A percentile compares a stretch with the other conserved stretches of the same genome.
Evolutionary conservation across 1,140 invertebrate genomes (phyloP).

Genomic region (Caenorhabditis tropicalis): DNA sequence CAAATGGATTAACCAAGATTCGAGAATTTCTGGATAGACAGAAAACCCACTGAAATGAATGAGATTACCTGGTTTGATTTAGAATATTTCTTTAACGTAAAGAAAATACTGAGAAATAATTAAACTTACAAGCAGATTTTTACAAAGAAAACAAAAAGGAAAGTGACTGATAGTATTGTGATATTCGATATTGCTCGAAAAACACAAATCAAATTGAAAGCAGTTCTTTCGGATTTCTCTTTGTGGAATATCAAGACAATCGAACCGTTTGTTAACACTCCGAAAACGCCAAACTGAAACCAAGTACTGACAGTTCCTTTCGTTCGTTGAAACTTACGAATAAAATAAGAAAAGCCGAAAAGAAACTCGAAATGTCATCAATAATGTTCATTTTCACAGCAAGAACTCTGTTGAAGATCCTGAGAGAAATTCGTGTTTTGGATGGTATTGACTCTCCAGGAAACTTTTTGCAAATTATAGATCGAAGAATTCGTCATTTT

Average conservation of each 20-base stretch:
- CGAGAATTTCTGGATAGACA: neutral
- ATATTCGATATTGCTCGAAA: neutral
- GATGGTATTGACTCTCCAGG: neutral
- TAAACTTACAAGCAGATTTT: neutral
- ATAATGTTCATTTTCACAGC: neutral
- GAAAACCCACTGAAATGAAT: neutral
- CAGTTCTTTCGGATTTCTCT: neutral
- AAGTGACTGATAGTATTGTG: neutral
- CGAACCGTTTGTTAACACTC: neutral
- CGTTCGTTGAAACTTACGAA: neutral
- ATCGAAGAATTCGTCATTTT: neutral
- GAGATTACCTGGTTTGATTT: too few relatives aligned
- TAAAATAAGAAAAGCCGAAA: neutral
- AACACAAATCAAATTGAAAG: conserved; percentile 1
- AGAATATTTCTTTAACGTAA: too few relatives aligned
- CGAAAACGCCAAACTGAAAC: neutral
- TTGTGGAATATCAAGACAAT: neutral
- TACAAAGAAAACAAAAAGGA: neutral
- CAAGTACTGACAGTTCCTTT: too few relatives aligned
- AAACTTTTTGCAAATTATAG: neutral
- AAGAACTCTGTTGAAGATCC: neutral
- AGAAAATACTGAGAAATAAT: too few relatives aligned
- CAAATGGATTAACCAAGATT: neutral
- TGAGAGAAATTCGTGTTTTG: neutral
- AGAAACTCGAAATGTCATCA: neutral